Percentiles rank a stretch among this genome's conserved stretches.
Conservation (phyloP, 1,140 invertebrate genomes). For the Drosophila grimshawi region DNA sequence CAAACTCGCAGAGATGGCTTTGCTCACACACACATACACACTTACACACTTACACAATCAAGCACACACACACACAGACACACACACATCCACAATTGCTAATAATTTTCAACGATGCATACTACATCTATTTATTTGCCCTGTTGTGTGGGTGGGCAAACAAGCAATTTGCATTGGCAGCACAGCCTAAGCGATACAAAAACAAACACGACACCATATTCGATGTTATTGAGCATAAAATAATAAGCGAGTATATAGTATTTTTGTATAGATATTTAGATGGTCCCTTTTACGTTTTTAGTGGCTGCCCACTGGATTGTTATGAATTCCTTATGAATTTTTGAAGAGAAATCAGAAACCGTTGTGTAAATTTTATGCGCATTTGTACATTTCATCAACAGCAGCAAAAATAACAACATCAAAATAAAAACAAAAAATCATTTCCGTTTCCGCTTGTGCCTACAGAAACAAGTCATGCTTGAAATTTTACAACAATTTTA, state of each 20-base stretch:
- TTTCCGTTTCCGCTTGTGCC: constrained; percentile 67
- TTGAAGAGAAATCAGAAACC: constrained; percentile 55
- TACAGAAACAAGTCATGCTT: constrained; percentile 61
- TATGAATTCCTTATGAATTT: constrained; percentile 62
- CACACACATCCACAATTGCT: constrained; percentile 7
- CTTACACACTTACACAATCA: background rate
- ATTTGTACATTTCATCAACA: constrained; percentile 19
- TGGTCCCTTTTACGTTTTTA: constrained; percentile 34
- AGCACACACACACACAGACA: background rate
- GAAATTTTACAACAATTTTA: constrained; percentile 58
- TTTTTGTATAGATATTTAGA: constrained; percentile 31
- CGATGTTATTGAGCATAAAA: constrained; percentile 45
- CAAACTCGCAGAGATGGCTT: background rate
- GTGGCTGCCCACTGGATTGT: constrained; percentile 43
- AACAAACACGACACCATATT: constrained; percentile 32
- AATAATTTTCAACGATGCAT: constrained; percentile 23
- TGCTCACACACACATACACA: background rate
- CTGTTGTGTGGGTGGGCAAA: background rate
- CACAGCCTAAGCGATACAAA: constrained; percentile 1
- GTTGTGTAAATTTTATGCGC: constrained; percentile 39
- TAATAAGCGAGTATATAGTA: constrained; percentile 7
- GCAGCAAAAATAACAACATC: constrained; percentile 17
- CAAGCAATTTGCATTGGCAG: constrained; percentile 20
- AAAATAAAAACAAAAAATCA: constrained; percentile 54
- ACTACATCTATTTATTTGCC: constrained; percentile 12